Conservation (phyloP, 2,888 invertebrate species). For the Tuberolachnus salignus region DNA sequence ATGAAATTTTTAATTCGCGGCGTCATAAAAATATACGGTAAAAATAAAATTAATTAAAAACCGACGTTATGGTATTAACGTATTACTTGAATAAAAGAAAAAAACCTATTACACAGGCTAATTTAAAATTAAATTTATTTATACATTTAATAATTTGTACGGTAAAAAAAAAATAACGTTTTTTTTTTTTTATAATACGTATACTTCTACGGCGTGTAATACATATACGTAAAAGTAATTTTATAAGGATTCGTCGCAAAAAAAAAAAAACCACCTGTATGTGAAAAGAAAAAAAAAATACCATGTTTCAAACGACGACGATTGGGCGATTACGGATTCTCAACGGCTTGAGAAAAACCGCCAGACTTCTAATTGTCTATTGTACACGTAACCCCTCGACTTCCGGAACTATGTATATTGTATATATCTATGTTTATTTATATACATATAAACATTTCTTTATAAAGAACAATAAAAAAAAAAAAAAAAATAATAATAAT, state of each 20-base stretch:
- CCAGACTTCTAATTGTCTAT: slow-evolving; percentile 54
- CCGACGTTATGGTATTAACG: no score
- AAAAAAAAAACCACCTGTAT: slow-evolving; percentile 46
- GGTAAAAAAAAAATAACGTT: background rate
- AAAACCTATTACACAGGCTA: no score
- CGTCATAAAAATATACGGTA: no score
- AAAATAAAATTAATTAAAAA: no score
- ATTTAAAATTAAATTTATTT: no score
- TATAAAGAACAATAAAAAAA: slow-evolving; percentile 47
- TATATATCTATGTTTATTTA: slow-evolving; percentile 4
- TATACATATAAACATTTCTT: slow-evolving; percentile 28
- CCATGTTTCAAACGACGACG: slow-evolving; percentile 46
- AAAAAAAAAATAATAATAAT: no score
- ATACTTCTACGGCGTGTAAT: background rate
- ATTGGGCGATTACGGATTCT: slow-evolving; percentile 32
- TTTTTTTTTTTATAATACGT: background rate
- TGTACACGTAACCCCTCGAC: slow-evolving; percentile 52
- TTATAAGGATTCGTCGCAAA: slow-evolving; percentile 13
- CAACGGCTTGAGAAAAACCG: slow-evolving; percentile 48
- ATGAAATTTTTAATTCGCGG: no score
- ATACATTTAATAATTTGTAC: no score
- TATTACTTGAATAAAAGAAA: no score
- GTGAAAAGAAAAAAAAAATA: slow-evolving; percentile 7
- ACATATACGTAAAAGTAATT: background rate
- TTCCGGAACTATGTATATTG: slow-evolving; percentile 45